phyloP scores from a whole-genome alignment of 2,888 invertebrate species.

The Cryptocephalus primarius region DNA sequence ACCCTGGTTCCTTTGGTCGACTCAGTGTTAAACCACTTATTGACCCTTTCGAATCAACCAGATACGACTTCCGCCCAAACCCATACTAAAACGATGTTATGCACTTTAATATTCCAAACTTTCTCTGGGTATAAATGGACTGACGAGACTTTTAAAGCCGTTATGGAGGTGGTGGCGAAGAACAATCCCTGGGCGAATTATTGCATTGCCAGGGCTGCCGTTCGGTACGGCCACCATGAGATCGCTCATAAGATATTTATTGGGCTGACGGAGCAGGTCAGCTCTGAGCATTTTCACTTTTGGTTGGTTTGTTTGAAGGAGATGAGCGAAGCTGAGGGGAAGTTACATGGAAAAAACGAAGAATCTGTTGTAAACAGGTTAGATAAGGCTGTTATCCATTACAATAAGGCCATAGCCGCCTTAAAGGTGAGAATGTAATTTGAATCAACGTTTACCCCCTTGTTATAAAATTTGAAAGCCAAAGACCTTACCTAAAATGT shows the following conservation, averaged over 20 bases:
- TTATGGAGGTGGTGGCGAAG: slow-evolving; percentile 39
- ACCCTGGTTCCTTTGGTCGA: slow-evolving; percentile 47
- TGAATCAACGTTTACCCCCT: neutral
- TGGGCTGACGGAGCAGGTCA: slow-evolving; percentile 46
- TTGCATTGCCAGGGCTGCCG: slow-evolving; percentile 74
- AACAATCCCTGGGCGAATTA: slow-evolving; percentile 78
- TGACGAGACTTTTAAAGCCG: slow-evolving; percentile 43
- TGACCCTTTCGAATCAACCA: slow-evolving; percentile 27
- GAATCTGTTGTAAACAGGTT: slow-evolving; percentile 38
- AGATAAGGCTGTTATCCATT: slow-evolving; percentile 47
- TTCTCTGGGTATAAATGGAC: slow-evolving; percentile 61
- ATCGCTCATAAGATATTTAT: slow-evolving; percentile 45
- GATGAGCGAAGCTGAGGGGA: slow-evolving; percentile 63
- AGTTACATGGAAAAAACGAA: slow-evolving; percentile 39
- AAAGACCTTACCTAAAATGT: no score
- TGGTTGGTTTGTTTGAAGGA: slow-evolving; percentile 76
- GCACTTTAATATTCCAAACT: slow-evolving; percentile 75
- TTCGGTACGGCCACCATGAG: slow-evolving; percentile 64
- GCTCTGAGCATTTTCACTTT: slow-evolving; percentile 80
- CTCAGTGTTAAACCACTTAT: slow-evolving; percentile 40
- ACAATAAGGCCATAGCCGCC: slow-evolving; percentile 54
- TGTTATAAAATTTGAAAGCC: neutral
- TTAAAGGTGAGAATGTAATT: slow-evolving; percentile 36
- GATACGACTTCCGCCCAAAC: slow-evolving; percentile 31
- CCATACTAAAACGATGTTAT: slow-evolving; percentile 60